Conservation (phyloP, 2,113 vertebrate genomes). For the Xiphorhynchus elegans region DNA sequence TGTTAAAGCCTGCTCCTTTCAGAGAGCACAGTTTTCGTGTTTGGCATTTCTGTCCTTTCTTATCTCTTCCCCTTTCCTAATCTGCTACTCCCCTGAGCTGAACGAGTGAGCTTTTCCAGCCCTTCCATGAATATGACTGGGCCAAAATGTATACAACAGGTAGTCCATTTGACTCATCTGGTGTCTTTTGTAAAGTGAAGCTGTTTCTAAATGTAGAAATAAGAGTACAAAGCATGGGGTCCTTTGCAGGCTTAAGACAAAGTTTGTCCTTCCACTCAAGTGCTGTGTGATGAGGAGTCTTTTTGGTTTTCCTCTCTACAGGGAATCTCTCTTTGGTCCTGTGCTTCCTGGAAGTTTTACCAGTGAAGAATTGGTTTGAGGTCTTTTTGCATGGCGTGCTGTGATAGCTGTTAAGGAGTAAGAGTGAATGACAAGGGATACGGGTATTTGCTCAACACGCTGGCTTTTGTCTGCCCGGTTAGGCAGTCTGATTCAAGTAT, state of each 20-base stretch:
- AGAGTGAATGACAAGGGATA: neutral
- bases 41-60: neutral
- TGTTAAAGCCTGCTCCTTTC: neutral
- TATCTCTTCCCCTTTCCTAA: neutral
- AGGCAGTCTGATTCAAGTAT: neutral
- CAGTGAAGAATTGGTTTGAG: neutral
- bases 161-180: neutral
- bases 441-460: neutral
- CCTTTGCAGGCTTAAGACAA: neutral
- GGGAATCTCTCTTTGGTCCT: neutral
- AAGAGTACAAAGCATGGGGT: neutral
- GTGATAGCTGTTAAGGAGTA: neutral
- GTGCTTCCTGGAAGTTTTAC: neutral
- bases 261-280: neutral
- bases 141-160: neutral
- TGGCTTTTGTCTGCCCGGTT: neutral
- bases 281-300: neutral
- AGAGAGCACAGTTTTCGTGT: neutral
- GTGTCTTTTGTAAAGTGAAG: neutral
- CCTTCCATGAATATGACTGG: neutral
- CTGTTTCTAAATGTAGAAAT: neutral
- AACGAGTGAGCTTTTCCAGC: neutral
- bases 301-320: neutral
- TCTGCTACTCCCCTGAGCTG: neutral
- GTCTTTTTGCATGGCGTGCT: neutral